These are phyloP conservation scores for Rhyacichthys aspro DNA, from an alignment of 2,797 vertebrate species.

Conservation along the genomic window DNA sequence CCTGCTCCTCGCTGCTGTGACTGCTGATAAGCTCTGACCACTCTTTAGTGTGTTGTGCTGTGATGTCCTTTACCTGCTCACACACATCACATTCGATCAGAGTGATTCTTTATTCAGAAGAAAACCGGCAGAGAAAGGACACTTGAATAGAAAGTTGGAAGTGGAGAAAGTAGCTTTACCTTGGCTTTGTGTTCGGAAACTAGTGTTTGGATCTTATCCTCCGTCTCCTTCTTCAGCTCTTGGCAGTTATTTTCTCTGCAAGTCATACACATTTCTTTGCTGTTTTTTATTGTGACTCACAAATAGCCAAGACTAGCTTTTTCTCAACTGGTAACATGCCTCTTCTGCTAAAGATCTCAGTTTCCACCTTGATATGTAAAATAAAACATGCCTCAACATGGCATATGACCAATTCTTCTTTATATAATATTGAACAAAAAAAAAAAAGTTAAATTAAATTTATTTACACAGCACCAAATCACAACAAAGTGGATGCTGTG, in stretches of 20 bases:
- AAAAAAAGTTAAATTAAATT: too few relatives aligned
- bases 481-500: too few relatives aligned
- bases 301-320: too few relatives aligned
- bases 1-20: slow-evolving; percentile 92
- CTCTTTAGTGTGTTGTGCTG: slow-evolving; percentile 96
- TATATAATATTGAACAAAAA: too few relatives aligned
- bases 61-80: slow-evolving; percentile 92
- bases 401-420: too few relatives aligned
- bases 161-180: slow-evolving; percentile 73
- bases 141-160: not conserved
- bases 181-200: slow-evolving; percentile 94
- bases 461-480: too few relatives aligned
- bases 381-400: too few relatives aligned
- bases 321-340: too few relatives aligned
- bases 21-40: slow-evolving; percentile 96
- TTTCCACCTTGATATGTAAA: too few relatives aligned
- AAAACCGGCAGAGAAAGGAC: not conserved
- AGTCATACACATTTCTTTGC: slow-evolving; percentile 7
- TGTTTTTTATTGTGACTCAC: too few relatives aligned
- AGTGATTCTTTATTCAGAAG: slow-evolving; percentile 1
- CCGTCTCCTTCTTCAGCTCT: slow-evolving; percentile 98
- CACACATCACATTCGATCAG: slow-evolving; percentile 2
- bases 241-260: slow-evolving; percentile 94
- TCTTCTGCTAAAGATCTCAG: too few relatives aligned
- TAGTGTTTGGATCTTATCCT: slow-evolving; percentile 93